These are phyloP conservation scores for Lagocephalus sceleratus DNA, from an alignment of 2,797 vertebrate species.

Conservation along the genomic window DNA sequence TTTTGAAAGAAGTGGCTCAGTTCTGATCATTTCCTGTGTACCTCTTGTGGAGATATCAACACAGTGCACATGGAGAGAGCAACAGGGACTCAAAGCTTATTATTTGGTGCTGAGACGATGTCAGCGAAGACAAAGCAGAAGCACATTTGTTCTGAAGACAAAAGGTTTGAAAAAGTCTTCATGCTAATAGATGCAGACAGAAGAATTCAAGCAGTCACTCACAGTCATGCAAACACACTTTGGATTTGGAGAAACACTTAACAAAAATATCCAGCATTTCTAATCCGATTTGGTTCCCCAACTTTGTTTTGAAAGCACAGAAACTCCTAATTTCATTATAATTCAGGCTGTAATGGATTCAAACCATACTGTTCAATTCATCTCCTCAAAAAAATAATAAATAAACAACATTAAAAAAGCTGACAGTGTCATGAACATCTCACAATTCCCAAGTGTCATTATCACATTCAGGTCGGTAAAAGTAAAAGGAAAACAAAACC, in stretches of 20 bases:
- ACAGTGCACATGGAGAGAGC: too few relatives aligned
- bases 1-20: too few relatives aligned
- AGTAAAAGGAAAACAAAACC: conserved; percentile 70
- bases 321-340: conserved; percentile 64
- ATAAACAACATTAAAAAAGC: conserved; percentile 24
- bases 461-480: conserved; percentile 67
- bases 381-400: conserved; percentile 26
- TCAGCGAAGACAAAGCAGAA: conserved; percentile 26
- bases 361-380: conserved; percentile 61
- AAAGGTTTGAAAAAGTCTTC: conserved; percentile 32
- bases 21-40: too few relatives aligned
- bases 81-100: conserved; percentile 5
- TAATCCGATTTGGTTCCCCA: conserved; percentile 66
- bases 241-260: conserved; percentile 51
- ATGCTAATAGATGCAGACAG: conserved; percentile 24
- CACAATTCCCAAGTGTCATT: conserved; percentile 62
- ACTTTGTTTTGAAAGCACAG: conserved; percentile 58
- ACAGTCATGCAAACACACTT: conserved; percentile 19
- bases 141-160: conserved; percentile 28
- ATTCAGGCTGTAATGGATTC: conserved; percentile 59
- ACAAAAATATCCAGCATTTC: conserved; percentile 61
- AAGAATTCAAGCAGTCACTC: conserved; percentile 18
- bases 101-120: conserved; percentile 5
- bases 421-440: conserved; percentile 62
- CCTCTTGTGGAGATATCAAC: too few relatives aligned